Evolutionary conservation across 2,888 invertebrate genomes (phyloP).

Genomic region (Alcis repandata): DNA sequence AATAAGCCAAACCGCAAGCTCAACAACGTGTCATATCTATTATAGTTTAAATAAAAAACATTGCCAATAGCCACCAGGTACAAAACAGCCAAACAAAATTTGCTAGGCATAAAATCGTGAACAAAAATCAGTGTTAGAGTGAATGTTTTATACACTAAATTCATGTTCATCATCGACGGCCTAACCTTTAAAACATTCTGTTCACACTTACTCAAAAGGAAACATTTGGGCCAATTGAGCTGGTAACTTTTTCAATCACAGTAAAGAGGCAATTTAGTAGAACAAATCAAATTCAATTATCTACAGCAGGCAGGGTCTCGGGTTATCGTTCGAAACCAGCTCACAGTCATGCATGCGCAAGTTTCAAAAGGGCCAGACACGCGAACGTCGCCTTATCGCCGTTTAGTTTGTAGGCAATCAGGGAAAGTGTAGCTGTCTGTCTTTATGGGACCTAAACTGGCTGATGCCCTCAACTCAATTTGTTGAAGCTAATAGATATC

Average conservation of each 20-base stretch:
- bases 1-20: too few species aligned
- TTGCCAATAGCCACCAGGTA: too few species aligned
- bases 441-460: constrained; percentile 23
- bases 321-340: constrained; percentile 36
- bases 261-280: constrained; percentile 36
- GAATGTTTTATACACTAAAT: constrained; percentile 8
- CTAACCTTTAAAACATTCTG: neutral
- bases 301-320: constrained; percentile 30
- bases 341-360: constrained; percentile 51
- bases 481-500: constrained; percentile 5
- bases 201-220: neutral
- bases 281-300: constrained; percentile 51
- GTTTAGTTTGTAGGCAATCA: constrained; percentile 38
- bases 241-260: constrained; percentile 33
- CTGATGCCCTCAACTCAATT: constrained; percentile 26
- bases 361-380: constrained; percentile 54
- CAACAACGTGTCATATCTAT: too few species aligned
- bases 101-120: too few species aligned
- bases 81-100: too few species aligned
- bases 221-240: constrained; percentile 10
- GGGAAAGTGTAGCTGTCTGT: constrained; percentile 30
- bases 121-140: too few species aligned
- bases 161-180: neutral
- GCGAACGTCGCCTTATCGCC: constrained; percentile 52
- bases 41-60: too few species aligned